Evolutionary conservation across 2,888 invertebrate genomes (phyloP).

Genomic region (Dolichopus griseipennis): DNA sequence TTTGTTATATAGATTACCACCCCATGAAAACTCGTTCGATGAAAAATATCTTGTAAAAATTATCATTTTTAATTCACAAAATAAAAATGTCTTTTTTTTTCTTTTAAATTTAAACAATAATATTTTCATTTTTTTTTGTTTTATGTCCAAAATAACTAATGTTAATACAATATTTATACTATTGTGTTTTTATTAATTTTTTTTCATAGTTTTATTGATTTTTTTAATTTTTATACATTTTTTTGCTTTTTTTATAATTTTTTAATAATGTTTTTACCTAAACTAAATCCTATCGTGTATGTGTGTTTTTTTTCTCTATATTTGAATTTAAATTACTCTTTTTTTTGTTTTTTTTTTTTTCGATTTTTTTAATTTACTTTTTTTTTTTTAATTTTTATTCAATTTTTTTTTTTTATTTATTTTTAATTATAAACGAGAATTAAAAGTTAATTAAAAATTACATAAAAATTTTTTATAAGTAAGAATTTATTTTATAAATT

Average conservation of each 20-base stretch:
- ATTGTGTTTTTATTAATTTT: background rate
- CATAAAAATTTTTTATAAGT: background rate
- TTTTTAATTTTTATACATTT: background rate
- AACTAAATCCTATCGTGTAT: background rate
- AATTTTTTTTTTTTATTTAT: background rate
- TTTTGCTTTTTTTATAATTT: background rate
- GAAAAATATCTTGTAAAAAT: no score
- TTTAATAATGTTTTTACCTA: background rate
- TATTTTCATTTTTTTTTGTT: background rate
- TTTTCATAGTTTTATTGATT: background rate
- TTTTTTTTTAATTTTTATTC: background rate
- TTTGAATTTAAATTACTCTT: background rate
- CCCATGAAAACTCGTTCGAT: no score
- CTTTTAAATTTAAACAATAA: constrained; percentile 2
- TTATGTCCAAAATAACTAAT: constrained; percentile 6
- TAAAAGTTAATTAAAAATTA: background rate
- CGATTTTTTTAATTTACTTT: background rate
- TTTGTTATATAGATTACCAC: no score
- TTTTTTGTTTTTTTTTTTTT: background rate
- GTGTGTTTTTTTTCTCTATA: background rate
- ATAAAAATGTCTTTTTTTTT: background rate
- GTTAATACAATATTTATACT: constrained; percentile 4
- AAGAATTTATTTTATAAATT: background rate
- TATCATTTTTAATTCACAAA: no score
- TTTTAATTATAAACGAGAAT: constrained; percentile 1